Evolutionary conservation across 2,113 vertebrate genomes (phyloP).

Genomic region (Colistium nudipinnis): DNA sequence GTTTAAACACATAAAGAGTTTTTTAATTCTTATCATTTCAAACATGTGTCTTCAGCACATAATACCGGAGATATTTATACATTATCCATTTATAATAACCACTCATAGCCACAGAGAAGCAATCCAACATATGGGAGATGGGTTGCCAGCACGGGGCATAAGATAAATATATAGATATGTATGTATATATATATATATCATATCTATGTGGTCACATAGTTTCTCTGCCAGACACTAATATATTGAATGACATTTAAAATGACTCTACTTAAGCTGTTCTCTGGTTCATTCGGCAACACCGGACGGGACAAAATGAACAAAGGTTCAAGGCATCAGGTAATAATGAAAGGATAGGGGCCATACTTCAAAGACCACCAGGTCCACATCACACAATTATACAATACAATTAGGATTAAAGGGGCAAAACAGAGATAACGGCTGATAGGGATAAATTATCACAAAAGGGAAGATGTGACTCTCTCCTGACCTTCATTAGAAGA

Average conservation of each 20-base stretch:
- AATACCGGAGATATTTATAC: slow-evolving; percentile 26
- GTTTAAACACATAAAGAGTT: not conserved
- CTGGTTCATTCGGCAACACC: slow-evolving; percentile 58
- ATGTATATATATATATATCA: slow-evolving; percentile 19
- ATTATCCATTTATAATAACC: slow-evolving; percentile 28
- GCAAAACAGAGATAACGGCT: slow-evolving; percentile 82
- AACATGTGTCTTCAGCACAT: slow-evolving; percentile 31
- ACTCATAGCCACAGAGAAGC: slow-evolving; percentile 40
- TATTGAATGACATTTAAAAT: slow-evolving; percentile 50
- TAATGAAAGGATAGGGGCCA: slow-evolving; percentile 81
- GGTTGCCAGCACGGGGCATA: slow-evolving; percentile 20
- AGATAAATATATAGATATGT: slow-evolving; percentile 7
- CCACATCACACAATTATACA: slow-evolving; percentile 84
- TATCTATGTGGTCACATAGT: slow-evolving; percentile 42
- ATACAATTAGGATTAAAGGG: slow-evolving; percentile 89
- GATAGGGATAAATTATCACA: slow-evolving; percentile 86
- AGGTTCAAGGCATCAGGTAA: slow-evolving; percentile 80
- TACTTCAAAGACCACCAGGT: slow-evolving; percentile 80
- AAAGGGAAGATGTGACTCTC: slow-evolving; percentile 82
- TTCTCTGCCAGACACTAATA: slow-evolving; percentile 41
- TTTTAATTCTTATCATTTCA: slow-evolving; percentile 19
- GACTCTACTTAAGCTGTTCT: slow-evolving; percentile 46
- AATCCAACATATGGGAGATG: slow-evolving; percentile 28
- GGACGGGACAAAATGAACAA: slow-evolving; percentile 73
- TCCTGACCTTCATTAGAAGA: slow-evolving; percentile 86